Conservation (phyloP, 2,797 vertebrate genomes). For the Sebastes diploproa region DNA sequence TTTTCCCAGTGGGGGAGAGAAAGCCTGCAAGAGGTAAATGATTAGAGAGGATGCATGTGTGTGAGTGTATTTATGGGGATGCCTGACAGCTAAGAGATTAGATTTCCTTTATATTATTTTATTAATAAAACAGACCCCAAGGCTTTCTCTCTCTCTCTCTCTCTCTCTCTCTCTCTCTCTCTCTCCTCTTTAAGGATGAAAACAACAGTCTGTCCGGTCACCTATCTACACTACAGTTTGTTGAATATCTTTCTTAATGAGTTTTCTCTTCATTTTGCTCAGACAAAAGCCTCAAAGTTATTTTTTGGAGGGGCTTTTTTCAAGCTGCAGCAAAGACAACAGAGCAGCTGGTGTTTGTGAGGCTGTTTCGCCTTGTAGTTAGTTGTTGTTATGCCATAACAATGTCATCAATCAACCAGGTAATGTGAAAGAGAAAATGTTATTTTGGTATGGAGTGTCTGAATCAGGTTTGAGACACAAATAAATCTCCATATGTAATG, state of each 20-base stretch:
- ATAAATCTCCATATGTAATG: not conserved
- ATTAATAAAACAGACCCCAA: slow-evolving; percentile 32
- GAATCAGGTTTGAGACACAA: not conserved
- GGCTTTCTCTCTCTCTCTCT: not conserved
- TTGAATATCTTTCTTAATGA: slow-evolving; percentile 1
- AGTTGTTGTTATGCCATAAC: not conserved
- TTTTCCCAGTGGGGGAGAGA: slow-evolving; percentile 10
- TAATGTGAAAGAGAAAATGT: not conserved
- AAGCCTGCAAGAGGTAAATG: slow-evolving; percentile 32
- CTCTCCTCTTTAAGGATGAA: not conserved
- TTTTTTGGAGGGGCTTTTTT: not conserved
- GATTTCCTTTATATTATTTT: slow-evolving; percentile 50
- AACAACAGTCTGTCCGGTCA: slow-evolving; percentile 22
- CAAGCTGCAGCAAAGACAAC: not conserved
- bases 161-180: not conserved
- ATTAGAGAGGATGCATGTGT: slow-evolving; percentile 25
- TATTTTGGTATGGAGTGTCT: not conserved
- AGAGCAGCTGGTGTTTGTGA: not conserved
- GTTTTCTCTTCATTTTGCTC: not conserved
- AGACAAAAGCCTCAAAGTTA: slow-evolving; percentile 5
- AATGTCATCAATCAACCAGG: not conserved
- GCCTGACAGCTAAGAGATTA: slow-evolving; percentile 50
- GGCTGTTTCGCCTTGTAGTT: not conserved
- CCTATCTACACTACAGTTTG: not conserved
- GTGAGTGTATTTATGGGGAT: slow-evolving; percentile 20